A percentile compares a stretch with the other conserved stretches of the same genome.
Evolutionary conservation across 2,797 vertebrate species (phyloP).

Genomic region (Coregonus sp.): DNA sequence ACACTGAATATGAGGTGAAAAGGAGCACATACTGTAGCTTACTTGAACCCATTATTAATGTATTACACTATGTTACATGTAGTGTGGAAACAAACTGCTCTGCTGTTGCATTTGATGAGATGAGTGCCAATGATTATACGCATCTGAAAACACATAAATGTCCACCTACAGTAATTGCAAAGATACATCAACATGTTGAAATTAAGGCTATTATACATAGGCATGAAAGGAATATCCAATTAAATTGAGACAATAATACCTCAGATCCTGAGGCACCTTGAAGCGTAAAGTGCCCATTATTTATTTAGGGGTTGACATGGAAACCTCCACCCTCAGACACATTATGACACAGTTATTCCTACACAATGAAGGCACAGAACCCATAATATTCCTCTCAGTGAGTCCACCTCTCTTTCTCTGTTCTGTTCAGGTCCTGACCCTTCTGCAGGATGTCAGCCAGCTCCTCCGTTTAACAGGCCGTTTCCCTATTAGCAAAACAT

Average conservation of each 20-base stretch:
- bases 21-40: slow-evolving; percentile 14
- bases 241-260: slow-evolving; percentile 33
- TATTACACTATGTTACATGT: too few relatives aligned
- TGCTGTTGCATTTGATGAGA: neutral
- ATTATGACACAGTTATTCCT: slow-evolving; percentile 25
- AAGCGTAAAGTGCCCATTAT: slow-evolving; percentile 29
- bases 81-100: too few relatives aligned
- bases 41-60: neutral
- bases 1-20: slow-evolving; percentile 50
- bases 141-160: neutral
- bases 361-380: neutral
- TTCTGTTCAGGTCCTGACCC: slow-evolving; percentile 8
- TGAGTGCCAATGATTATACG: neutral
- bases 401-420: neutral
- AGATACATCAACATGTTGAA: too few relatives aligned
- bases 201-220: too few relatives aligned
- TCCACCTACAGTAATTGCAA: neutral
- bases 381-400: neutral
- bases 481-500: slow-evolving; percentile 42
- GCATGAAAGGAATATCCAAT: slow-evolving; percentile 26
- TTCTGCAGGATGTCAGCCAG: slow-evolving; percentile 23
- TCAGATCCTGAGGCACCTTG: slow-evolving; percentile 28
- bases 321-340: slow-evolving; percentile 37
- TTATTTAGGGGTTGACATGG: slow-evolving; percentile 39
- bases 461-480: neutral